Base-by-base conservation (phyloP, 2,113 vertebrate genomes). In the Junco hyemalis region DNA sequence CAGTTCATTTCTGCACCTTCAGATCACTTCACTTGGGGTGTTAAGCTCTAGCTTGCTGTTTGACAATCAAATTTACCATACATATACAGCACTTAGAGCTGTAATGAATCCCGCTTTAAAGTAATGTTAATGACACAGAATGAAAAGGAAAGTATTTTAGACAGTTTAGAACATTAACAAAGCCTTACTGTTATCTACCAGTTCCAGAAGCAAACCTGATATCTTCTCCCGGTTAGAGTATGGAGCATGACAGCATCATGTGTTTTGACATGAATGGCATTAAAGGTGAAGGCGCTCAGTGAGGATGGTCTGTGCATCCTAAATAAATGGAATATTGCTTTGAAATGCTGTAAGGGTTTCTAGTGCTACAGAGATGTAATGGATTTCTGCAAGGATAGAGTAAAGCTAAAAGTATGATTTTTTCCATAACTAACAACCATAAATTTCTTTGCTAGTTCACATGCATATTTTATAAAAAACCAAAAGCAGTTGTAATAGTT, bases 161-260 rank as follows among this genome's bases (percentile, higher is more conserved):
- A 19, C 6, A 47, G 16, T 45, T 78, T 14, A 35, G 33, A 74
- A 31, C 0, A 3, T 78, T 53, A 90, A 64, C 14, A 77, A 70
- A 74, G 56, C 19, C 36, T 57, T 82, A n/a, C 11, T 59, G 18
- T 36, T 90, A 20, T 12, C 22, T 42, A 14, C 57, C 23, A 72
- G 8, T 57, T 92, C 31, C 47, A 91, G 42, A 63, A 77, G 21
- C 20, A 77, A 53, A 60, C 15, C 36, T 48, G 36, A 0, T 61
- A 16, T 14, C 31, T 53, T 2, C 16, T 91, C 65, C 44, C 83
- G 54, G 6, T 69, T 48, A 35, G 45, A 65, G 8, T 5, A 42
- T 1, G 3, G 36, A 48, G n/a, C 2, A 5, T 4, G 21, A 71
- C 17, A 64, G 4, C 33, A 31, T 22, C 29, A 9, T 4, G 17